Percentiles rank a stretch among this genome's conserved stretches.
These are phyloP conservation scores for Riparia riparia DNA, from an alignment of 2,113 vertebrate species.

Conservation along the genomic window DNA sequence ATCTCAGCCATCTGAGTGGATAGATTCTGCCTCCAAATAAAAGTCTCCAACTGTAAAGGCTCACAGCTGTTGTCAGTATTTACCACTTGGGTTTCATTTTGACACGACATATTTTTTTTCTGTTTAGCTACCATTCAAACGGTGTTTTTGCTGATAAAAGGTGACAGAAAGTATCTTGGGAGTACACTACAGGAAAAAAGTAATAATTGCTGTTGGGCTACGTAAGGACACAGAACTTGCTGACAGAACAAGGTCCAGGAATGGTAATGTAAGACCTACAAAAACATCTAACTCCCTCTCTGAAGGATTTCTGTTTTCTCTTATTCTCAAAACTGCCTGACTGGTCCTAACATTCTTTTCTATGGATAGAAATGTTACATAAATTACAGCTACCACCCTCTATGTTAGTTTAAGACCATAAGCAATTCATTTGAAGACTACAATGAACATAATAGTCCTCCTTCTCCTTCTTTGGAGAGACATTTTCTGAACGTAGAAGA, in stretches of 20 bases:
- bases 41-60: conserved; percentile 35
- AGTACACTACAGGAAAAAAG: not conserved
- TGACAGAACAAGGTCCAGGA: not conserved
- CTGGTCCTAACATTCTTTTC: not conserved
- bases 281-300: not conserved
- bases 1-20: conserved; percentile 13
- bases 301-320: not conserved
- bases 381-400: not conserved
- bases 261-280: not conserved
- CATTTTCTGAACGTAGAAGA: not conserved
- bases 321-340: not conserved
- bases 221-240: not conserved
- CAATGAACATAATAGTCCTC: not conserved
- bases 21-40: conserved; percentile 43
- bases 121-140: not conserved
- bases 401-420: not conserved
- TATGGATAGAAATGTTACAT: not conserved
- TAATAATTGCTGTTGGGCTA: conserved; percentile 11
- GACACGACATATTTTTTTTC: not conserved
- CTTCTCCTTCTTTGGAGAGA: not conserved
- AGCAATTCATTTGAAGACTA: not conserved
- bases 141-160: conserved; percentile 22
- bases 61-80: conserved; percentile 42
- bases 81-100: conserved; percentile 18
- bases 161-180: conserved; percentile 11